phyloP scores from a whole-genome alignment of 2,113 vertebrate species.

The Apteryx mantelli region DNA sequence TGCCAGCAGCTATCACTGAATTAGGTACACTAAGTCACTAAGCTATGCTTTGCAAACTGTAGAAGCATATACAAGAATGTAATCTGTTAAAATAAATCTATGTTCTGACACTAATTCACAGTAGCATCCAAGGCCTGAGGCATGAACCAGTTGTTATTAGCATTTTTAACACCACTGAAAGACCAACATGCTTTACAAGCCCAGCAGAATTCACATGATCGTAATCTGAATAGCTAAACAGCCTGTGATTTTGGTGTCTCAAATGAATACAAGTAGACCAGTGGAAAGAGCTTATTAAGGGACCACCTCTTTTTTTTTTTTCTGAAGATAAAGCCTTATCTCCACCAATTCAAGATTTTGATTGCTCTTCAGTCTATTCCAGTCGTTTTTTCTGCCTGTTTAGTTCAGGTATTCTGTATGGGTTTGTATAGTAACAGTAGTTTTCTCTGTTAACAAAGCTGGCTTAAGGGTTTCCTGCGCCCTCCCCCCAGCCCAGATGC shows the following conservation, averaged over 20 bases:
- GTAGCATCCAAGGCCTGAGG: slow-evolving; percentile 41
- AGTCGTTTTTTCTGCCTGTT: neutral
- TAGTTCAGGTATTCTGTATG: neutral
- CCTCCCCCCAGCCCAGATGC: neutral
- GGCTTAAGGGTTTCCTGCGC: neutral
- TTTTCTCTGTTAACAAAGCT: neutral
- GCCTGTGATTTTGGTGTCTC: neutral
- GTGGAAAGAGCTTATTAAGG: slow-evolving; percentile 9
- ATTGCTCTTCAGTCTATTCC: neutral
- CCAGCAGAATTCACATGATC: slow-evolving; percentile 33
- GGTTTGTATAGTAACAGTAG: neutral
- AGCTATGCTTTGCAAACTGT: neutral
- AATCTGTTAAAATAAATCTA: slow-evolving; percentile 57
- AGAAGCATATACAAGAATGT: neutral
- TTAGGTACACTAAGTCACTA: accelerated
- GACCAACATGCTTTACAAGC: slow-evolving; percentile 40
- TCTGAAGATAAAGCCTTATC: slow-evolving; percentile 3
- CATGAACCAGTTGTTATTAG: slow-evolving; percentile 35
- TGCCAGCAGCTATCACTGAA: neutral
- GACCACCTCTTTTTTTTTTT: neutral
- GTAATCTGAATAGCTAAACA: slow-evolving; percentile 29
- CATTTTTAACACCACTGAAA: slow-evolving; percentile 45
- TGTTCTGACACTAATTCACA: slow-evolving; percentile 52
- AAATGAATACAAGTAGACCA: neutral
- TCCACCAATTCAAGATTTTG: neutral